Conservation (phyloP, 2,888 invertebrate species). For the Tipula helvola region DNA sequence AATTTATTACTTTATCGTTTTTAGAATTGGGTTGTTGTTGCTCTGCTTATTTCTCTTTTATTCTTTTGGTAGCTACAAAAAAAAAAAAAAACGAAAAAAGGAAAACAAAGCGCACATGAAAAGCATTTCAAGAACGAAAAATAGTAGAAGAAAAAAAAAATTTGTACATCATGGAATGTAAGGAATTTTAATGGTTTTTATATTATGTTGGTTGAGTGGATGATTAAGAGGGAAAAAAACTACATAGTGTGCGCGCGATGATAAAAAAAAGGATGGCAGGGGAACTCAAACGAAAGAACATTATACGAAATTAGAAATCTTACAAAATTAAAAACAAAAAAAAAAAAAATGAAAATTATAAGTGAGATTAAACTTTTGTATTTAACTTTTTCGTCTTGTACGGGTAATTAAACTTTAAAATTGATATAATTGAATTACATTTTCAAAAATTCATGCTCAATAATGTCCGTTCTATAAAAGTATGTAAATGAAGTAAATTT, state of each 20-base stretch:
- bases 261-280: background rate
- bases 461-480: too few relatives aligned
- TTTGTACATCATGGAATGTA: background rate
- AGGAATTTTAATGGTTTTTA: background rate
- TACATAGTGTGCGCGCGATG: background rate
- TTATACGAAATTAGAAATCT: background rate
- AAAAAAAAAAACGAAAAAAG: background rate
- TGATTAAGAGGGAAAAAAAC: background rate
- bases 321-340: background rate
- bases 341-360: background rate
- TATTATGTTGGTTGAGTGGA: background rate
- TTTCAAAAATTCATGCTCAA: background rate
- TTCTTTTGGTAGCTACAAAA: background rate
- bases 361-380: background rate
- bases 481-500: too few relatives aligned
- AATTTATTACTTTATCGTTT: conserved; percentile 4
- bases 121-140: background rate
- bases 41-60: background rate
- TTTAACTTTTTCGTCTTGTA: background rate
- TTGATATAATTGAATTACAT: background rate
- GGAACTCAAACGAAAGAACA: background rate
- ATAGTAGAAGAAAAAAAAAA: background rate
- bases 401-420: background rate
- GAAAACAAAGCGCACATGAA: background rate
- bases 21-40: background rate